phyloP scores from a whole-genome alignment of 1,140 invertebrate species.

The Ostrea denselamellosa region DNA sequence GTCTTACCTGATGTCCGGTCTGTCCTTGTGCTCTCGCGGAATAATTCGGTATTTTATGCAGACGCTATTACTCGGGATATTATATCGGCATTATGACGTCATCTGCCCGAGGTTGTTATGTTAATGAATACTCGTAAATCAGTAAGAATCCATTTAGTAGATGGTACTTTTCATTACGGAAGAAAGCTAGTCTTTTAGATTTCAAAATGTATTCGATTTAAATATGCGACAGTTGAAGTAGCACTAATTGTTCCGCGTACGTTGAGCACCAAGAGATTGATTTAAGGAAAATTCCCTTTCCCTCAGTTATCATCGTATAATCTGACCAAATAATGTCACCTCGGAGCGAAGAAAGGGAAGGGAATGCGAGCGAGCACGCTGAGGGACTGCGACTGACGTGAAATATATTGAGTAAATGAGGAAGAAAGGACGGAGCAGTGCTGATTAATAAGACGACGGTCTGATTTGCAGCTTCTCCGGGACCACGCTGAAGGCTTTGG shows the following conservation, averaged over 20 bases:
- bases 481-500: not conserved
- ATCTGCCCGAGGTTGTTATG: not conserved
- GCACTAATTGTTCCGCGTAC: slow-evolving; percentile 4
- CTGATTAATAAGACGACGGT: slow-evolving; percentile 14
- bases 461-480: slow-evolving; percentile 15
- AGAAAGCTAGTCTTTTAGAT: slow-evolving; percentile 24
- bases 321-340: slow-evolving; percentile 7
- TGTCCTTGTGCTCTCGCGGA: not conserved
- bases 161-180: not conserved
- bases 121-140: slow-evolving; percentile 10
- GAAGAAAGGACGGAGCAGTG: not conserved
- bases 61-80: not conserved
- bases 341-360: not conserved
- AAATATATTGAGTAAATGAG: slow-evolving; percentile 27
- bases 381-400: not conserved
- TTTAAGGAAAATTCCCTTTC: not conserved
- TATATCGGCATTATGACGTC: slow-evolving; percentile 27
- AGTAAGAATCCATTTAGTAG: slow-evolving; percentile 16
- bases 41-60: not conserved
- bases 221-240: not conserved
- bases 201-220: not conserved
- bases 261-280: not conserved
- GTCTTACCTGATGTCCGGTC: not conserved
- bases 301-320: slow-evolving; percentile 26
- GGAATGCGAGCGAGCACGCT: not conserved